Evolutionary conservation across 2,113 vertebrate genomes (phyloP).

Genomic region (Onychostruthus taczanowskii): DNA sequence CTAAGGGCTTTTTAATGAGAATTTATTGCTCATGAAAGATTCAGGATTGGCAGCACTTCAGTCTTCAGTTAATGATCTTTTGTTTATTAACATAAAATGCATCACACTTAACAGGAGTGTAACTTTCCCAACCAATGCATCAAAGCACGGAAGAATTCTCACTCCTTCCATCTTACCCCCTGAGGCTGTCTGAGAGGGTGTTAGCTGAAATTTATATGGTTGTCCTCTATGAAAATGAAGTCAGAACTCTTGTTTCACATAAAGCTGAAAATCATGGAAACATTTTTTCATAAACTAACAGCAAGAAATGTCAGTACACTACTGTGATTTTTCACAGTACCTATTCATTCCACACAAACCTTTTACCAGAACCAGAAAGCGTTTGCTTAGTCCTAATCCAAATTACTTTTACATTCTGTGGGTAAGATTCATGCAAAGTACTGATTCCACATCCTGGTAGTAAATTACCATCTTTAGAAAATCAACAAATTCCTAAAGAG

Average conservation of each 20-base stretch:
- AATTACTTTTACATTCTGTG: not conserved
- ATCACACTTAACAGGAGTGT: conserved; percentile 7
- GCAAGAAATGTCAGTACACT: not conserved
- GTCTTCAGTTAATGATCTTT: conserved; percentile 53
- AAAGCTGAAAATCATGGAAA: not conserved
- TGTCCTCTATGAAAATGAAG: not conserved
- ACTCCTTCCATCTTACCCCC: not conserved
- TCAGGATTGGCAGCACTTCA: conserved; percentile 54
- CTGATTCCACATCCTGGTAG: not conserved
- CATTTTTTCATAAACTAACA: not conserved
- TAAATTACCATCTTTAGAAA: not conserved
- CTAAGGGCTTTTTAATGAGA: conserved; percentile 52
- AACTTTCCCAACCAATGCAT: conserved; percentile 35
- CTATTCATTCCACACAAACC: not conserved
- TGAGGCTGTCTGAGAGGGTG: not conserved
- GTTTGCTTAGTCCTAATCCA: not conserved
- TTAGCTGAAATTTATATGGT: not conserved
- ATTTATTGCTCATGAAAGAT: conserved; percentile 59
- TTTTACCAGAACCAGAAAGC: not conserved
- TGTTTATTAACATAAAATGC: conserved; percentile 56
- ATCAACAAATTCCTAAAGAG: not conserved
- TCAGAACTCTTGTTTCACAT: not conserved
- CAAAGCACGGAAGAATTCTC: conserved; percentile 12
- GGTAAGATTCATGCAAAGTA: not conserved
- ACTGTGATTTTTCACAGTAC: not conserved